phyloP scores from a whole-genome alignment of 2,888 invertebrate species.

The Anthophora plumipes region DNA sequence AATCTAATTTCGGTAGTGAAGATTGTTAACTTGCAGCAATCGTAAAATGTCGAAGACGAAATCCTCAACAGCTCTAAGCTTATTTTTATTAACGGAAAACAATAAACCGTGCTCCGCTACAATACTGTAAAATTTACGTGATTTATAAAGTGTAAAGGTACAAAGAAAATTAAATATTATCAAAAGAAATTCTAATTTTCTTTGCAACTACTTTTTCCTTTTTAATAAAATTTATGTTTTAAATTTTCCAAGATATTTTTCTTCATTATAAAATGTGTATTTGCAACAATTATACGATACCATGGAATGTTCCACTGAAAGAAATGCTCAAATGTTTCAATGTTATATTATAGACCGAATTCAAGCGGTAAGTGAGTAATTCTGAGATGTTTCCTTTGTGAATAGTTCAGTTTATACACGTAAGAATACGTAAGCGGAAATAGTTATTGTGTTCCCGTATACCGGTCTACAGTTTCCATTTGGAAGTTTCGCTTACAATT shows the following conservation, averaged over 20 bases:
- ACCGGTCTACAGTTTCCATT: conserved; percentile 30
- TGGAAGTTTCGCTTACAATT: conserved; percentile 47
- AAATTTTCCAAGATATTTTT: neutral
- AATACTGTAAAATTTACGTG: no score
- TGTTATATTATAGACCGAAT: neutral
- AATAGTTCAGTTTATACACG: neutral
- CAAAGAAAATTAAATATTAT: no score
- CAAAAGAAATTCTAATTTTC: no score
- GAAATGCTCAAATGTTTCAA: neutral
- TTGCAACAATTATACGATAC: neutral
- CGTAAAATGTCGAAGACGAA: no score
- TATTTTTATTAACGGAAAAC: no score
- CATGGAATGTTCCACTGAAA: neutral
- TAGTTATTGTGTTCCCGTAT: conserved; percentile 29
- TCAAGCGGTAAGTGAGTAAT: no score
- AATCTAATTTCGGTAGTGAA: no score
- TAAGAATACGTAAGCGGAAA: conserved; percentile 27
- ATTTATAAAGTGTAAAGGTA: no score
- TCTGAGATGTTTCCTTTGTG: neutral
- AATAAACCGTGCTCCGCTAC: no score
- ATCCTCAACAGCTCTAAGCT: no score
- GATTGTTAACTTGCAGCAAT: no score
- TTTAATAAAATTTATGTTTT: neutral
- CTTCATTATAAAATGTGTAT: neutral
- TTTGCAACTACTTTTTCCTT: no score